Evolutionary conservation across 2,888 invertebrate genomes (phyloP).

Genomic region (Adela reaumurella): DNA sequence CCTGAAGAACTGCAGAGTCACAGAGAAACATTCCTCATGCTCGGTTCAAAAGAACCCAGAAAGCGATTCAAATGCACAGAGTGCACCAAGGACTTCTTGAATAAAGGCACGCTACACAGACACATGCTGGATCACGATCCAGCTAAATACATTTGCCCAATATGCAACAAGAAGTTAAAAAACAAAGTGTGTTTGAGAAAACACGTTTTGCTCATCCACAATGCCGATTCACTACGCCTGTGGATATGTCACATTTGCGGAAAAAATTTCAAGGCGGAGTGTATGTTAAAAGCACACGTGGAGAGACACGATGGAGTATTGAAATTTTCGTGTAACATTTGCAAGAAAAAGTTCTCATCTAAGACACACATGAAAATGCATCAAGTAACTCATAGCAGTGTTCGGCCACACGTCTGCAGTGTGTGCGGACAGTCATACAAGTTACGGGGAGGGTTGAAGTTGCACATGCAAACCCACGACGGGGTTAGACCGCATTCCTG

Average conservation of each 20-base stretch:
- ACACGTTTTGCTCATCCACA: not conserved
- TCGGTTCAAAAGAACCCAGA: not conserved
- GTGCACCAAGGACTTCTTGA: not conserved
- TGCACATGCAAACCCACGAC: slow-evolving; percentile 66
- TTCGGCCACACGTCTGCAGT: slow-evolving; percentile 65
- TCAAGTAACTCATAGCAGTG: slow-evolving; percentile 67
- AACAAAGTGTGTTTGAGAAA: not conserved
- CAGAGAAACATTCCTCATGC: not conserved
- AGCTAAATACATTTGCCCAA: not conserved
- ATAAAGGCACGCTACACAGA: not conserved
- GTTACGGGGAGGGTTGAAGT: slow-evolving; percentile 63
- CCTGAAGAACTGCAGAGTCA: not conserved
- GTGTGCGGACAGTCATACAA: slow-evolving; percentile 68
- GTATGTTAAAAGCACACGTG: not conserved
- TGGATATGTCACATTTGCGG: not conserved
- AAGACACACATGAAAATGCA: slow-evolving; percentile 50
- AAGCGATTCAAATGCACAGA: not conserved
- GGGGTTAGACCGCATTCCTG: slow-evolving; percentile 68
- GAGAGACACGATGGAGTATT: not conserved
- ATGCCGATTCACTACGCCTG: not conserved
- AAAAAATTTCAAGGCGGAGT: not conserved
- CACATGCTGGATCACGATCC: not conserved
- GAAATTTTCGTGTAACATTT: not conserved
- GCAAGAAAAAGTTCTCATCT: not conserved
- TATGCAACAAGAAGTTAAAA: not conserved